These are phyloP conservation scores for Ostrea denselamellosa DNA, from an alignment of 1,140 invertebrate species.

Conservation along the genomic window DNA sequence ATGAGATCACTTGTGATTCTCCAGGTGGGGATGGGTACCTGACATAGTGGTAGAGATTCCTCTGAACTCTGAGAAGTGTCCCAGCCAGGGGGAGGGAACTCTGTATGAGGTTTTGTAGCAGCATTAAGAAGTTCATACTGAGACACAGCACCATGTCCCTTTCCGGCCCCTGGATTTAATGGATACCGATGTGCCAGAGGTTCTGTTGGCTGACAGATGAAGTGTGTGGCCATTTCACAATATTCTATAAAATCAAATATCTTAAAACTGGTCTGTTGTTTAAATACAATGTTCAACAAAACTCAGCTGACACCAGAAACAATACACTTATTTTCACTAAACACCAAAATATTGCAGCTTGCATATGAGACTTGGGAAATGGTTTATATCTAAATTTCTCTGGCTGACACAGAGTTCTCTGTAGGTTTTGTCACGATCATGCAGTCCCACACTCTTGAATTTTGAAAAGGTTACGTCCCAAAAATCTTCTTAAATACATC, in stretches of 20 bases:
- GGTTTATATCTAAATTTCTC: too few species aligned
- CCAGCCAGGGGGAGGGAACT: conserved; percentile 56
- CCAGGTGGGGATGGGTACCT: conserved; percentile 52
- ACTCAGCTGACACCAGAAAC: too few species aligned
- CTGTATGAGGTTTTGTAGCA: conserved; percentile 47
- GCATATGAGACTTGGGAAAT: too few species aligned
- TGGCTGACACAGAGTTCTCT: too few species aligned
- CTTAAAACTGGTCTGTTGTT: too few species aligned
- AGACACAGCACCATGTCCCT: conserved; percentile 57
- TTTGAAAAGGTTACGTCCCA: too few species aligned
- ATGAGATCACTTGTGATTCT: conserved; percentile 40
- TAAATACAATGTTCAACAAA: too few species aligned
- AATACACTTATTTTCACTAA: too few species aligned
- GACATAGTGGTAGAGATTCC: conserved; percentile 56
- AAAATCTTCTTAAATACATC: too few species aligned
- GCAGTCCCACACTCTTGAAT: too few species aligned
- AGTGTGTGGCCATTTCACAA: conserved; percentile 54
- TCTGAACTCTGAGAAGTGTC: conserved; percentile 54
- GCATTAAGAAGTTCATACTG: conserved; percentile 54
- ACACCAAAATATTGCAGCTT: too few species aligned
- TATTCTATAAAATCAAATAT: not conserved
- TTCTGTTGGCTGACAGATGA: conserved; percentile 58
- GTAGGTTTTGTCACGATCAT: too few species aligned
- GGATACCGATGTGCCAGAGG: conserved; percentile 53
- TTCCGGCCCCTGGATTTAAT: conserved; percentile 32